Percentiles rank a stretch among this genome's conserved stretches.
Conservation (phyloP, 1,140 invertebrate genomes). For the Drosophila ananassae region DNA sequence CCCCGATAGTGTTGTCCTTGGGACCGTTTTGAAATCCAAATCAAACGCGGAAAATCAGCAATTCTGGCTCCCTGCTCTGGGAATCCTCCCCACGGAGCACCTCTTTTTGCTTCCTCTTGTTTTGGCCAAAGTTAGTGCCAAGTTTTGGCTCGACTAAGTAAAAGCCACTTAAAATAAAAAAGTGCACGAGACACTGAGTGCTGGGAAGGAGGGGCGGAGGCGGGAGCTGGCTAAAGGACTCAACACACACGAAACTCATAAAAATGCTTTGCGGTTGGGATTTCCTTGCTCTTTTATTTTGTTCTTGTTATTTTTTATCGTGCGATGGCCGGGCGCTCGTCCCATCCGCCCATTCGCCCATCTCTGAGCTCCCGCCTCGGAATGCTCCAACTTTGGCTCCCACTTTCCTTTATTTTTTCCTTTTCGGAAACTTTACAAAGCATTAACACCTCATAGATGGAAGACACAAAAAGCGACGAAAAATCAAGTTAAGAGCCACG, state of each 20-base stretch:
- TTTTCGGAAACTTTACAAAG: constrained; percentile 62
- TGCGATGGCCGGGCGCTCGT: constrained; percentile 50
- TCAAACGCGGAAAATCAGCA: too few species aligned
- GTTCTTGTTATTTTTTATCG: constrained; percentile 43
- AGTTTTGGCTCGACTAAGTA: constrained; percentile 59
- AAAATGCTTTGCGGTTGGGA: constrained; percentile 75
- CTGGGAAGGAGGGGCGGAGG: constrained; percentile 14
- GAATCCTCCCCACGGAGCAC: not conserved
- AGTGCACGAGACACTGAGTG: constrained; percentile 17
- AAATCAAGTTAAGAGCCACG: constrained; percentile 47
- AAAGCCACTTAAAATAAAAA: constrained; percentile 61
- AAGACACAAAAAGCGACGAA: constrained; percentile 28
- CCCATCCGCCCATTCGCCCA: constrained; percentile 6
- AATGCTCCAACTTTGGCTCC: constrained; percentile 45
- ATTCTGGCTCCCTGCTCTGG: too few species aligned
- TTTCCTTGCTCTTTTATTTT: constrained; percentile 35
- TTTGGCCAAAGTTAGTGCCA: constrained; percentile 9
- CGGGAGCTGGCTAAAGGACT: not conserved
- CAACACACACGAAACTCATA: constrained; percentile 61
- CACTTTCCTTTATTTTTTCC: constrained; percentile 8
- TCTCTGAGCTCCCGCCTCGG: constrained; percentile 10
- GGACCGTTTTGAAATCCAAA: too few species aligned
- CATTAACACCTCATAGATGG: constrained; percentile 74
- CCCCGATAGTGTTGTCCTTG: too few species aligned
- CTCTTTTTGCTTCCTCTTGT: not conserved